Base-by-base conservation (phyloP, 1,140 invertebrate species). In the Prorops nasuta region DNA sequence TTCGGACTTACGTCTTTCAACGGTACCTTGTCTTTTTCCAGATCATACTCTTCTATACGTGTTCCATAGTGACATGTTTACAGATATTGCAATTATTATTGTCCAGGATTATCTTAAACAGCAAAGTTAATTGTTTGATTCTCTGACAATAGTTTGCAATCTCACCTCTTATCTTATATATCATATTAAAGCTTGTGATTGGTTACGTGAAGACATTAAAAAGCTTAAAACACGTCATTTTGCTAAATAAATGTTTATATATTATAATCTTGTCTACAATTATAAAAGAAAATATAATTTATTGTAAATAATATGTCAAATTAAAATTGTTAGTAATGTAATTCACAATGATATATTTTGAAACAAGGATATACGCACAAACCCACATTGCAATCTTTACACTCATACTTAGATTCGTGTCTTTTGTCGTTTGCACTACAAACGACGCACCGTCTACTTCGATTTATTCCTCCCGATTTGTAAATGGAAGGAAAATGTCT, bases 1-100 rank as follows among this genome's bases (percentile, higher is more conserved):
- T 47, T 47, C 44, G 44, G 44, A 47, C 44, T 47, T 47, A 38
- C 44, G 15, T 47, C 44, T 47, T 47, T 47, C 44, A 35, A 35
- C 36, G 43, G 9, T 24, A 31, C 31, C 43, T 34, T 31, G 32
- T 35, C 43, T 15, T 44, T 44, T 17, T 44, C 31, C 43, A 14
- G 28, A 35, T 34, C 31, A 20, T 44, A 44, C 43, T 21, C 19
- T 44, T 44, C 43, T 35, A 34, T 44, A 35, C 8, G 35, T 38
- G 20, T 47, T 47, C 37, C 32, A 47, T 35, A 47, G 8, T 15
- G 14, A 47, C 36, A 47, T 44, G 18, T 47, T 47, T 37, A 18
- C 6, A 47, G 44, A 19, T 7, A 16, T 39, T 47, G 35, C 34
- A 47, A 47, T 47, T 47, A 47, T 47, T 47, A 47, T 47, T 3